Base-by-base conservation (phyloP, 1,140 invertebrate genomes). In the Triops cancriformis region DNA sequence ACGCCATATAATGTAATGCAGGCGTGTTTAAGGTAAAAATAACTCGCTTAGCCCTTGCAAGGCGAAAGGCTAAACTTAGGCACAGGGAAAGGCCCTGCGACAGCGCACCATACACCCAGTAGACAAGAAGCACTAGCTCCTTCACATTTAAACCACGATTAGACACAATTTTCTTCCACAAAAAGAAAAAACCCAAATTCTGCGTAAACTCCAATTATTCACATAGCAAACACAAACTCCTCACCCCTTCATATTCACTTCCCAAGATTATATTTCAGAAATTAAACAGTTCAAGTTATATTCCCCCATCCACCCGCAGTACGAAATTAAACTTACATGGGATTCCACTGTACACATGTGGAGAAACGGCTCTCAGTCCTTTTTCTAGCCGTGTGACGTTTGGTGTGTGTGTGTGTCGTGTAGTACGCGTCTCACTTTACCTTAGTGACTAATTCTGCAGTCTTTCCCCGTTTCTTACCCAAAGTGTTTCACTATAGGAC, bases 31-130 rank as follows among this genome's bases (percentile, higher is more conserved):
- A 64, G 51, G 23, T 64, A 64, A 64, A 64, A 64, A 64, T 64
- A 64, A 64, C 51, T 64, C 23, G 51, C 51, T 64, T 64, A 64
- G 51, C 51, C 51, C 51, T 64, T 64, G 51, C 51, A 64, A 64
- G 51, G 51, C 18, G 18, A 37, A 64, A 64, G 51, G 51, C 51
- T 64, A 64, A 64, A 64, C 51, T 64, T 64, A 64, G 51, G 51
- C n/a, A 64, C 51, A 64, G 23, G 51, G 51, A 64, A 64, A 64
- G 51, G 14, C 51, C 51, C 51, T 64, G 51, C 51, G 51, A 64
- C 51, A 64, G 51, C 51, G 51, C 51, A 64, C 51, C n/a, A 64
- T n/a, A 64, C 51, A n/a, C 10, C 31, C 51, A 64, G 51, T 23
- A 64, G 51, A 64, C 51, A 18, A 64, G 51, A 64, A 18, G 51